Evolutionary conservation across 2,113 vertebrate species (phyloP).

Genomic region (Amia ocellicauda): DNA sequence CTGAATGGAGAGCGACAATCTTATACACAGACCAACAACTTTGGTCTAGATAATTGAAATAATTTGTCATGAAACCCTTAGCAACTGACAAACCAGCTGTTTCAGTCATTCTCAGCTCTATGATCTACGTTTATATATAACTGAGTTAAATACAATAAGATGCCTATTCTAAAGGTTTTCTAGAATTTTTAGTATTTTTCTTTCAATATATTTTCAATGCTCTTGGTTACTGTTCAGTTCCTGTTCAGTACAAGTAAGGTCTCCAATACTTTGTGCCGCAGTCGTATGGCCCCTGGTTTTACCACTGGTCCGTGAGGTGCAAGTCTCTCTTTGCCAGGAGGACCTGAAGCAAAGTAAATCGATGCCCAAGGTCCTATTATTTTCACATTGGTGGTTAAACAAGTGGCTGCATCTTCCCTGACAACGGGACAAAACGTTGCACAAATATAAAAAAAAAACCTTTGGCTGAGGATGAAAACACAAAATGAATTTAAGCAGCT

Average conservation of each 20-base stretch:
- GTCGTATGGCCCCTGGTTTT: background rate
- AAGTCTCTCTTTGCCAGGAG: background rate
- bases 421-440: slow-evolving; percentile 10
- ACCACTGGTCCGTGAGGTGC: background rate
- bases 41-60: no score
- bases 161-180: no score
- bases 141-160: no score
- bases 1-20: background rate
- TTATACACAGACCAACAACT: background rate
- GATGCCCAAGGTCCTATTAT: slow-evolving; percentile 18
- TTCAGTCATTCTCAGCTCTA: no score
- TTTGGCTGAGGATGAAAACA: background rate
- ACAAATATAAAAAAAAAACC: background rate
- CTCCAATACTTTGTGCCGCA: background rate
- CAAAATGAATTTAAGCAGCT: background rate
- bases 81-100: no score
- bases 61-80: no score
- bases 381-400: slow-evolving; percentile 11
- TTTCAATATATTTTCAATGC: no score
- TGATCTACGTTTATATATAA: no score
- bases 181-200: no score
- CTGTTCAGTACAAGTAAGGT: background rate
- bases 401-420: background rate
- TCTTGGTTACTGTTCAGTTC: background rate
- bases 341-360: slow-evolving; percentile 3